phyloP scores from a whole-genome alignment of 2,113 vertebrate genomes.

The Octodon degus region DNA sequence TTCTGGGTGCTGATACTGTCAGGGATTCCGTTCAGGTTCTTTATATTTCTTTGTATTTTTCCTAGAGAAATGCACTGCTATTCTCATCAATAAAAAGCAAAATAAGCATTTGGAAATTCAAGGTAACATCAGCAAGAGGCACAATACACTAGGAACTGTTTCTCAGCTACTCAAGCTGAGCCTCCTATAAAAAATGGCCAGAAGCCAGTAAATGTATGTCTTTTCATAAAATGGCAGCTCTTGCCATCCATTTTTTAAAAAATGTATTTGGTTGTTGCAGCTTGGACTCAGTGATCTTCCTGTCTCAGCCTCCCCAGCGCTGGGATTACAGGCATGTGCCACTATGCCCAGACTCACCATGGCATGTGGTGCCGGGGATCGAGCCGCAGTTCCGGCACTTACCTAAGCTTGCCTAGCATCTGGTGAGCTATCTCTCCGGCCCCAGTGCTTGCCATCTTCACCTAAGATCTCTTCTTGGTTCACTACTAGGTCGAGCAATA shows the following conservation, averaged over 20 bases:
- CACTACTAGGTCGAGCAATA: conserved; percentile 94
- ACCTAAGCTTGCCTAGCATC: too few relatives aligned
- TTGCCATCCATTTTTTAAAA: neutral
- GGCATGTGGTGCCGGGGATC: too few relatives aligned
- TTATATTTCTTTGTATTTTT: conserved; percentile 23
- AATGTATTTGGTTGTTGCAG: too few relatives aligned
- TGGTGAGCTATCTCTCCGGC: too few relatives aligned
- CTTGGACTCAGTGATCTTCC: too few relatives aligned
- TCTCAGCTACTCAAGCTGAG: neutral
- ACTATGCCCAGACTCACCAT: too few relatives aligned
- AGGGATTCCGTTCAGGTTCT: neutral
- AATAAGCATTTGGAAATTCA: neutral
- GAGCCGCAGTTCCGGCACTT: too few relatives aligned
- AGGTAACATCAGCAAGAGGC: neutral
- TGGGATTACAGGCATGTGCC: too few relatives aligned
- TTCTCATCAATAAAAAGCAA: conserved; percentile 10
- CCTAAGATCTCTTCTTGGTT: conserved; percentile 56
- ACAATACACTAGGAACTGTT: neutral
- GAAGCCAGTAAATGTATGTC: neutral
- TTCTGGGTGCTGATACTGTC: neutral
- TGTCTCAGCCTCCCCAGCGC: too few relatives aligned
- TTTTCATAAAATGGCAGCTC: neutral
- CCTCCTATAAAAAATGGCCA: neutral
- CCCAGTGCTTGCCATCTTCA: conserved; percentile 3
- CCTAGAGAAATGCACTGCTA: neutral